Base-by-base conservation (phyloP, 2,888 invertebrate genomes). In the Limnephilus rhombicus region DNA sequence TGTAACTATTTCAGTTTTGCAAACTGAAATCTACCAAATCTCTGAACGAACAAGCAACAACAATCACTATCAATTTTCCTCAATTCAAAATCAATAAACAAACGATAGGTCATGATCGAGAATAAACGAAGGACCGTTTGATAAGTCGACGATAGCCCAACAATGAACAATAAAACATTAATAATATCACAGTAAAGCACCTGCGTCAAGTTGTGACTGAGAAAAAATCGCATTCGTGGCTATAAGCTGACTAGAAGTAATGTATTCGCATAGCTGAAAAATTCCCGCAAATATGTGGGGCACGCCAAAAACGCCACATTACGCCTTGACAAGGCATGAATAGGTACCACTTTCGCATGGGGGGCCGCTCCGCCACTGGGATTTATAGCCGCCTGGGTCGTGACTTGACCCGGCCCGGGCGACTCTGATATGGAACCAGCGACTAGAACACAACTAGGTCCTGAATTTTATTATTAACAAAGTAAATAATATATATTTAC, bases 301-400 rank as follows among this genome's bases (percentile, higher is more conserved):
- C 85, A 90, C 53, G 90, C 85, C 85, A 92, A 92, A 92, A 90
- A 34, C 12, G 41, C 89, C 80, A 45, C 89, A 34, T 80, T 80
- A 80, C 68, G 87, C 49, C 49, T 13, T 53, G 87, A 87, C 87
- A 49, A 87, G 31, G 49, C 15, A 68, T 53, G 49, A 31, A 53
- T 85, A 85, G 34, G 34, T 82, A 82, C 24, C 31, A 91, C 24
- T 31, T 85, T 83, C 31, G 90, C 34, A 80, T 37, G 86, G 82
- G 86, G 89, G 86, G 87, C 86, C 89, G 87, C 31, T 24, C 68
- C 24, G 68, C 68, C 68, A 49, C 41, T 86, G 41, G 92, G 92
- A 92, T 92, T 92, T 92, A 92, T 92, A 80, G 91, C 82, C 80
- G 88, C 88, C 82, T 80, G 89, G 86, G 91, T 91, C 92, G 92